Evolutionary conservation across 2,113 vertebrate genomes (phyloP).

Genomic region (Scomber scombrus): DNA sequence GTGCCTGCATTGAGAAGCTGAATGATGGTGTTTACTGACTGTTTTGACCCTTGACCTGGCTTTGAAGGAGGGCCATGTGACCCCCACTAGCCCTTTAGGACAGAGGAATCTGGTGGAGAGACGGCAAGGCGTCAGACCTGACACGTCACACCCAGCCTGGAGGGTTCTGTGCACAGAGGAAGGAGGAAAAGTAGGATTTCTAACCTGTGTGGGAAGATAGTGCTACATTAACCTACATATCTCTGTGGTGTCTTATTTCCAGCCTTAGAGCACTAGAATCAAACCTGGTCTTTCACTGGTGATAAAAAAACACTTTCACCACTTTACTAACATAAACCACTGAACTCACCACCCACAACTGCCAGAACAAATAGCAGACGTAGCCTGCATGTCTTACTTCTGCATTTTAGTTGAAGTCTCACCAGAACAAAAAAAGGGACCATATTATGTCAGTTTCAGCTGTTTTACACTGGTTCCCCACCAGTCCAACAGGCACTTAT

Average conservation of each 20-base stretch:
- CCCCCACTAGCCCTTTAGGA: constrained; percentile 58
- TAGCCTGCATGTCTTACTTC: neutral
- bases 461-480: neutral
- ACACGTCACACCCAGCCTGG: constrained; percentile 66
- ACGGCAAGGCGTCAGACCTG: constrained; percentile 75
- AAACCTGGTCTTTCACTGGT: constrained; percentile 17
- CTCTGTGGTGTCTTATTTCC: constrained; percentile 30
- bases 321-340: constrained; percentile 31
- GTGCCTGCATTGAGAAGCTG: constrained; percentile 46
- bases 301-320: constrained; percentile 28
- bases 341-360: constrained; percentile 4
- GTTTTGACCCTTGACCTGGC: constrained; percentile 76
- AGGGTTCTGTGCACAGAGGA: constrained; percentile 41
- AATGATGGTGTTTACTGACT: constrained; percentile 74
- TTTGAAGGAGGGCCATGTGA: constrained; percentile 75
- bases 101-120: constrained; percentile 80
- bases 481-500: neutral
- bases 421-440: neutral
- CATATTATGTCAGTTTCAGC: neutral
- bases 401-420: neutral
- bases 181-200: constrained; percentile 37
- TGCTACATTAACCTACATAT: constrained; percentile 26
- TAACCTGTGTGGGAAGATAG: constrained; percentile 31
- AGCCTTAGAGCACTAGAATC: constrained; percentile 8
- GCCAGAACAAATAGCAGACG: constrained; percentile 8